phyloP scores from a whole-genome alignment of 2,888 invertebrate species.

The Osmoderma eremita region DNA sequence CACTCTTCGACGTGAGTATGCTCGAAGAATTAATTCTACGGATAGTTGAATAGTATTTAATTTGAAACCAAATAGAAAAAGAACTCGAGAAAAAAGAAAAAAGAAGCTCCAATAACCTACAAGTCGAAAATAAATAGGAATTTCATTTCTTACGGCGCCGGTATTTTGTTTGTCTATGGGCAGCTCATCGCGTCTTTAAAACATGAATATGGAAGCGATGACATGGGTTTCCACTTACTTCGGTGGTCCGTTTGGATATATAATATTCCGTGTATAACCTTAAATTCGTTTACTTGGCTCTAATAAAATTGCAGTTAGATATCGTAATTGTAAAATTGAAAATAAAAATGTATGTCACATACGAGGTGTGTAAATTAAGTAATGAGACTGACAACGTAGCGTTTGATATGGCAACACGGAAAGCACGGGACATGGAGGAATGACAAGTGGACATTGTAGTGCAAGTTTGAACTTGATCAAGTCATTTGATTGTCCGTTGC shows the following conservation, averaged over 20 bases:
- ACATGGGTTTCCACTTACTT: constrained; percentile 22
- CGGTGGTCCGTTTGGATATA: background rate
- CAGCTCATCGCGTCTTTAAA: constrained; percentile 10
- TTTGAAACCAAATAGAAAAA: background rate
- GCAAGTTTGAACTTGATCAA: too few species aligned
- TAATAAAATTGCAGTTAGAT: background rate
- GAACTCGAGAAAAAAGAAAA: too few species aligned
- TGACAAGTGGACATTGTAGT: too few species aligned
- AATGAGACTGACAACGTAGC: too few species aligned
- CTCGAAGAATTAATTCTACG: too few species aligned
- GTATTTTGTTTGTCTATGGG: constrained; percentile 8
- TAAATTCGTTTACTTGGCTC: constrained; percentile 5
- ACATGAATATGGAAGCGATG: constrained; percentile 28
- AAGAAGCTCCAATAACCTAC: background rate
- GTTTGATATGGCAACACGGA: too few species aligned
- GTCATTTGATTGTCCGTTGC: too few species aligned
- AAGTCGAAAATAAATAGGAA: constrained; percentile 28
- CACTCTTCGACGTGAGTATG: too few species aligned
- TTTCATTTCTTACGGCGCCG: constrained; percentile 13
- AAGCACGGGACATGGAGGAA: too few species aligned
- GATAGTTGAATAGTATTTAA: background rate
- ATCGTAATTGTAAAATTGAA: constrained; percentile 4
- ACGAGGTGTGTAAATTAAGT: too few species aligned
- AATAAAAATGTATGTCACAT: too few species aligned
- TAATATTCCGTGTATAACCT: background rate